These are phyloP conservation scores for Eulemur mongoz DNA, from an alignment of 2,797 vertebrate genomes.

Conservation along the genomic window DNA sequence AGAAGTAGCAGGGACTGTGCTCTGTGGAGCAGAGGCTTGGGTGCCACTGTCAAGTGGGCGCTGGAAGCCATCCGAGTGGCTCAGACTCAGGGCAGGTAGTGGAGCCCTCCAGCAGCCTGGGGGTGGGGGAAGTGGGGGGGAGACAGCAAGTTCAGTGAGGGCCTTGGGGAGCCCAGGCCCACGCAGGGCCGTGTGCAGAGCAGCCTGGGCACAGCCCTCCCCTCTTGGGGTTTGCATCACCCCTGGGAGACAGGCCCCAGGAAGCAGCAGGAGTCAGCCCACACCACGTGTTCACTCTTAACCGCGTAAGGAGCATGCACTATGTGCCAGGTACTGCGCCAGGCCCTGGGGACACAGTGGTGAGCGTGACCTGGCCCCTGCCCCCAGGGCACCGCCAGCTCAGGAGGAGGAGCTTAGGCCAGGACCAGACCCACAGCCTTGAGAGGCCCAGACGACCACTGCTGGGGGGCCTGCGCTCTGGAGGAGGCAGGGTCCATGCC, in stretches of 20 bases:
- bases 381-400: not conserved
- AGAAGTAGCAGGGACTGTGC: not conserved
- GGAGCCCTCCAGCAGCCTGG: no score
- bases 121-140: not conserved
- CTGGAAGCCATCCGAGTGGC: not conserved
- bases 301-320: not conserved
- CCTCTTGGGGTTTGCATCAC: not conserved
- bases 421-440: not conserved
- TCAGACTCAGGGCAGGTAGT: not conserved
- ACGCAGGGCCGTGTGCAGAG: accelerated
- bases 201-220: not conserved
- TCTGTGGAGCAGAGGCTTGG: not conserved
- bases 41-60: no score
- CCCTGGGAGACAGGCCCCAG: not conserved
- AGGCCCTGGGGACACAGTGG: not conserved
- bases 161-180: not conserved
- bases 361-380: not conserved
- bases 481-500: not conserved
- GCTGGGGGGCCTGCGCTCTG: not conserved
- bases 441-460: not conserved
- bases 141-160: not conserved
- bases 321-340: not conserved
- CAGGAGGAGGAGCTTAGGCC: not conserved
- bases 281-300: not conserved
- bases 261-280: not conserved